Evolutionary conservation across 1,140 invertebrate species (phyloP), one percentile per base, ranked within the genome.

Genomic region (Nasonia longicornis): DNA sequence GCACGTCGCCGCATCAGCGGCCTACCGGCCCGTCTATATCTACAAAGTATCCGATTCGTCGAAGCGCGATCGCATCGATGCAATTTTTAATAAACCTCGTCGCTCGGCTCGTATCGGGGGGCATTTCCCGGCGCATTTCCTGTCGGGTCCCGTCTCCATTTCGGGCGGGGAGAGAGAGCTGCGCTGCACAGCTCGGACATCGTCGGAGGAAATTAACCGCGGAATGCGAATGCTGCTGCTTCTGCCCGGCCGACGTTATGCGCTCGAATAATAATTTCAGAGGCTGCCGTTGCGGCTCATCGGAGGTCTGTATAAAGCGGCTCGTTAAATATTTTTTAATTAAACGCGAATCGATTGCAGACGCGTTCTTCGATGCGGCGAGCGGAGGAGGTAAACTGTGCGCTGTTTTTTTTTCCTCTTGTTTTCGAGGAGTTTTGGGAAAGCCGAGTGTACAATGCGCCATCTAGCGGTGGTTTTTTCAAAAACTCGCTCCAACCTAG

Each of bases 321-420:
- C 82, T 87, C 85, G 87, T 84, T 87, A 85, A 88, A 87, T 85
- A 88, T 88, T 89, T 89, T 88, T 88, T 87, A 89, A 88, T 89
- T 88, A 89, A 89, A 87, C 86, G 76, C 67, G 82, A 84, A 88
- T 88, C 86, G 87, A 86, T 86, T 77, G 81, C 80, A 82, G 42
- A 70, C 64, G 45, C 80, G 74, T 81, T 73, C 80, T 38, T n/a
- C 52, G 74, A 2, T 12, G 16, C 69, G 38, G 22, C 7, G 38
- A 42, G 38, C 10, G 7, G 38, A 42, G 8, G 7, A 63, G 58
- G 20, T 64, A 26, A 26, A 3, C 31, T 35, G 31, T 35, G 31
- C 45, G 31, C 45, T 48, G 2, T 79, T 45, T 77, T 78, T 66
- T n/a, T 71, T 52, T 52, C 48, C 58, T 74, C 29, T 74, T 35